Percentiles rank a stretch among this genome's conserved stretches.
Conservation (phyloP, 1,140 invertebrate genomes). For the Cheumatopsyche charites region DNA sequence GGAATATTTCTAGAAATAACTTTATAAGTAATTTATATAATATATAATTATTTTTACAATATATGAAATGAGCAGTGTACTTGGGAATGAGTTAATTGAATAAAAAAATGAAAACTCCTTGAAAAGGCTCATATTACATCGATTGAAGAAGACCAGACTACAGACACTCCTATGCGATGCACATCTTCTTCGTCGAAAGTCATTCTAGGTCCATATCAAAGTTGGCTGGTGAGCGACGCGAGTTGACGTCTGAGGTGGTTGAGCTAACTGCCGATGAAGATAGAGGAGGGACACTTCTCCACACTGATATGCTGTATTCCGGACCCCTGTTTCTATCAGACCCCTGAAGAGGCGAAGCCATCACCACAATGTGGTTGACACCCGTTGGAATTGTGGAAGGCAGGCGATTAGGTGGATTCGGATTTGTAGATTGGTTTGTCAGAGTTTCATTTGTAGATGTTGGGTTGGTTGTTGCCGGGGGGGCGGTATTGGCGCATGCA, state of each 20-base stretch:
- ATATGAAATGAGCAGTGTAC: conserved; percentile 3
- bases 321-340: conserved; percentile 4
- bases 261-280: conserved; percentile 26
- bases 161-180: not conserved
- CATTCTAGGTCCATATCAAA: conserved; percentile 46
- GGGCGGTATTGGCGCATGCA: not conserved
- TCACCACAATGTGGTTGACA: conserved; percentile 23
- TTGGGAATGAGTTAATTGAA: conserved; percentile 17
- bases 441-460: conserved; percentile 4
- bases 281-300: not conserved
- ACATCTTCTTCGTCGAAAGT: not conserved
- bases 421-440: not conserved
- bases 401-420: not conserved
- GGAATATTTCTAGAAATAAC: no score
- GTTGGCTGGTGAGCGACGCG: conserved; percentile 33
- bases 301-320: conserved; percentile 19
- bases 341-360: conserved; percentile 25
- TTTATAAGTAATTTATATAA: no score
- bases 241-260: conserved; percentile 29
- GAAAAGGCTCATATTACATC: not conserved
- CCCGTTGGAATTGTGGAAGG: conserved; percentile 14
- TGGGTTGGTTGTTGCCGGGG: not conserved
- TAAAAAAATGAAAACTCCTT: not conserved
- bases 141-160: not conserved
- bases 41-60: conserved; percentile 1